These are phyloP conservation scores for Sturnira hondurensis DNA, from an alignment of 2,113 vertebrate genomes.

Conservation along the genomic window DNA sequence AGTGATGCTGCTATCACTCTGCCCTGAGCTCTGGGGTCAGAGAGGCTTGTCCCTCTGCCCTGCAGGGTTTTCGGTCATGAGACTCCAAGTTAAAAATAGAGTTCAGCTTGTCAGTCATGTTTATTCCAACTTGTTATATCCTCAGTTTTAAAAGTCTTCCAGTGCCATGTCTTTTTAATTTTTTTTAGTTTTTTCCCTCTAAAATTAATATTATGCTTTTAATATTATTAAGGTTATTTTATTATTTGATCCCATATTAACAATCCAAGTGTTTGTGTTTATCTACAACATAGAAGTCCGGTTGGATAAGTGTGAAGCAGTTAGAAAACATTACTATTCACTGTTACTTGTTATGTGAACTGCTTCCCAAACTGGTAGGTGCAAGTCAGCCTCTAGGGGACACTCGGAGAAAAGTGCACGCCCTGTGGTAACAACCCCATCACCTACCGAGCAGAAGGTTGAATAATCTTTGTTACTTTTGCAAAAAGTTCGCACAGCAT, in stretches of 20 bases:
- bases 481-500: not conserved
- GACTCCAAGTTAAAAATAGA: not conserved
- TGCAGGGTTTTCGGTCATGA: not conserved
- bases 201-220: slow-evolving; percentile 28
- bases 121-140: not conserved
- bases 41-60: not conserved
- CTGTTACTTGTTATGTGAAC: not conserved
- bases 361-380: not conserved
- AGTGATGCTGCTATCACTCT: no score
- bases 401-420: not conserved
- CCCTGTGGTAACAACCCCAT: not conserved
- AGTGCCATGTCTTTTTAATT: not conserved
- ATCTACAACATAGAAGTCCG: not conserved
- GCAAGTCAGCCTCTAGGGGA: not conserved
- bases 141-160: not conserved
- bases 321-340: not conserved
- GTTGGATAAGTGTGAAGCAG: not conserved
- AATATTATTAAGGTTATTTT: slow-evolving; percentile 23
- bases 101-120: not conserved
- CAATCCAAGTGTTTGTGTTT: slow-evolving; percentile 21
- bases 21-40: not conserved
- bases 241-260: slow-evolving; percentile 19
- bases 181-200: slow-evolving; percentile 36
- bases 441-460: not conserved
- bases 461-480: not conserved